Evolutionary conservation across 2,888 invertebrate genomes (phyloP).

Genomic region (Cyaniris semiargus): DNA sequence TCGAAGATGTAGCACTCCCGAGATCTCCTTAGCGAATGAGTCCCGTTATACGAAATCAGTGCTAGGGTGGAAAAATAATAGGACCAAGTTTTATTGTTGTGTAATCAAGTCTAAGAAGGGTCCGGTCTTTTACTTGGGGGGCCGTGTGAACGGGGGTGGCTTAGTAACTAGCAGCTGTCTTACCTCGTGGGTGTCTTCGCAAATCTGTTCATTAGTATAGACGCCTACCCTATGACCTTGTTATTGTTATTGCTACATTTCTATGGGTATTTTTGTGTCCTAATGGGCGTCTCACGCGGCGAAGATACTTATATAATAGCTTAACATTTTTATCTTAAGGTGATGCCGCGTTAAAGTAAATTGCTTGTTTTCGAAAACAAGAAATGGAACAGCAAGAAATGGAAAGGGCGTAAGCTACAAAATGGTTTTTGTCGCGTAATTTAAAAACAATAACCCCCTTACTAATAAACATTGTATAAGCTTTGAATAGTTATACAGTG

Average conservation of each 20-base stretch:
- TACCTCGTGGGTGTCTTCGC: slow-evolving; percentile 44
- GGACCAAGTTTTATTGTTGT: slow-evolving; percentile 48
- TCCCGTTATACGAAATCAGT: slow-evolving; percentile 58
- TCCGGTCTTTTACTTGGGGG: slow-evolving; percentile 53
- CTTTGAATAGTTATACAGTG: no score
- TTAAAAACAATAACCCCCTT: no score
- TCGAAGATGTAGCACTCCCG: slow-evolving; percentile 46
- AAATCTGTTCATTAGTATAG: slow-evolving; percentile 31
- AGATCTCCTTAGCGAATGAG: slow-evolving; percentile 53
- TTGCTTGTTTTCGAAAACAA: no score
- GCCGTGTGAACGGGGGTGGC: slow-evolving; percentile 60
- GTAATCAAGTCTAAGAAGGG: slow-evolving; percentile 55
- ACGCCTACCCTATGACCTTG: slow-evolving; percentile 40
- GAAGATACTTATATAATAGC: neutral
- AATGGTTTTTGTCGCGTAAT: no score
- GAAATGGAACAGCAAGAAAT: no score
- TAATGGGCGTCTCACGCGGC: neutral
- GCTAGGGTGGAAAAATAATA: slow-evolving; percentile 57
- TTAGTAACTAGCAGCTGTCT: slow-evolving; percentile 46
- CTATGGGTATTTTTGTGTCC: neutral
- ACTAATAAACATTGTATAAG: no score
- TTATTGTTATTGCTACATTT: slow-evolving; percentile 32
- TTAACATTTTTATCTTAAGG: neutral
- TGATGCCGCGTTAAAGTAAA: no score
- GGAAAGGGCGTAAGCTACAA: no score